Evolutionary conservation across 2,113 vertebrate genomes (phyloP).

Genomic region (Pseudopodoces humilis): DNA sequence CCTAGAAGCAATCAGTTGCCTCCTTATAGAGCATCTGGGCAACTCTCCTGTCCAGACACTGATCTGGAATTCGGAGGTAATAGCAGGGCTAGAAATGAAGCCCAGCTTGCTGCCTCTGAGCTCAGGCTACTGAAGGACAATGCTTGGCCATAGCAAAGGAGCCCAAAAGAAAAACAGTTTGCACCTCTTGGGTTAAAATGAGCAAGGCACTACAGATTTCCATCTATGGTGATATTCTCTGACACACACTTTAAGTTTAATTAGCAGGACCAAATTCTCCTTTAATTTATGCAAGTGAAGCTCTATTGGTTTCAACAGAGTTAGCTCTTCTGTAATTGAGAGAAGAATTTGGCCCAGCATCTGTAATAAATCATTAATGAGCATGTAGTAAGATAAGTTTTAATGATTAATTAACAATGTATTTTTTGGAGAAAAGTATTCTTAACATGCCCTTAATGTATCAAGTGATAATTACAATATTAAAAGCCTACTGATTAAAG

Average conservation of each 20-base stretch:
- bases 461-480: conserved; percentile 72
- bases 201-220: conserved; percentile 14
- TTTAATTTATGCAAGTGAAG: conserved; percentile 44
- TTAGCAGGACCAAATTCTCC: conserved; percentile 42
- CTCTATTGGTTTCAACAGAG: conserved; percentile 47
- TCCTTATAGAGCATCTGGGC: neutral
- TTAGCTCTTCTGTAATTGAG: conserved; percentile 41
- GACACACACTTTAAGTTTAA: conserved; percentile 54
- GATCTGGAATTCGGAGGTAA: neutral
- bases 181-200: neutral
- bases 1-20: neutral
- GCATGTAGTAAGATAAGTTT: conserved; percentile 75
- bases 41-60: neutral
- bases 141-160: neutral
- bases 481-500: conserved; percentile 72
- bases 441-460: conserved; percentile 75
- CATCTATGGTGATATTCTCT: conserved; percentile 5
- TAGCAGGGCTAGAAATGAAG: neutral
- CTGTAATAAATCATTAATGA: conserved; percentile 81
- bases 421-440: conserved; percentile 77
- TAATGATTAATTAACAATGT: conserved; percentile 83
- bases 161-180: neutral
- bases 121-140: neutral
- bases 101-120: neutral
- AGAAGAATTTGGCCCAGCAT: conserved; percentile 66